Percentiles rank a stretch among this genome's conserved stretches.
phyloP scores from a whole-genome alignment of 2,888 invertebrate species.

The Rotaria magnacalcarata region DNA sequence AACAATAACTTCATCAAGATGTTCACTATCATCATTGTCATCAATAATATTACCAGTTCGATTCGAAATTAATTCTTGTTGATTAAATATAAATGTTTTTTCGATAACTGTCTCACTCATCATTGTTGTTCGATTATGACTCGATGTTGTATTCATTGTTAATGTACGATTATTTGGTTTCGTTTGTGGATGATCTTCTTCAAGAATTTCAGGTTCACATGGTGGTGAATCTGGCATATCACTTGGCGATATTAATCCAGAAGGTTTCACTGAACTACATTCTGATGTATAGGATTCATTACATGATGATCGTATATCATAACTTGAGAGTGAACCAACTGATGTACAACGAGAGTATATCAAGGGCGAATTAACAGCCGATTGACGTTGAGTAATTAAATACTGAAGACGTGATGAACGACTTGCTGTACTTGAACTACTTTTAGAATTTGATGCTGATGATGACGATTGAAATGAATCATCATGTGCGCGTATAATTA shows the following conservation, averaged over 20 bases:
- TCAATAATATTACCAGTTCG: background rate
- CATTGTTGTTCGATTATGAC: background rate
- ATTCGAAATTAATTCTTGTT: background rate
- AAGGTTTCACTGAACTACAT: background rate
- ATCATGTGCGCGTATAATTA: background rate
- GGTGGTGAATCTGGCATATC: slow-evolving; percentile 15
- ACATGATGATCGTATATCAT: slow-evolving; percentile 22
- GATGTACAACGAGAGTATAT: slow-evolving; percentile 36
- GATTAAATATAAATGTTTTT: slow-evolving; percentile 19
- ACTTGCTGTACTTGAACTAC: slow-evolving; percentile 8
- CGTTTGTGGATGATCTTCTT: background rate
- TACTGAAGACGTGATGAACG: background rate
- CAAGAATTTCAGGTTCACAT: background rate
- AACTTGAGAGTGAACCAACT: slow-evolving; percentile 16
- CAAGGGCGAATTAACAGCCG: background rate
- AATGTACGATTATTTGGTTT: background rate
- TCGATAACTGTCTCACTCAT: slow-evolving; percentile 13
- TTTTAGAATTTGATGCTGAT: slow-evolving; percentile 33
- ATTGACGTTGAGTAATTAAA: background rate
- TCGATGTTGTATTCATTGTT: slow-evolving; percentile 19
- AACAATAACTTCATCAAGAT: background rate
- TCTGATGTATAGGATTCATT: slow-evolving; percentile 29
- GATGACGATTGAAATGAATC: slow-evolving; percentile 32
- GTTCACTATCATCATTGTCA: background rate
- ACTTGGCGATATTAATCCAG: background rate